phyloP scores from a whole-genome alignment of 2,113 vertebrate species.

The Hippocampus mohnikei region DNA sequence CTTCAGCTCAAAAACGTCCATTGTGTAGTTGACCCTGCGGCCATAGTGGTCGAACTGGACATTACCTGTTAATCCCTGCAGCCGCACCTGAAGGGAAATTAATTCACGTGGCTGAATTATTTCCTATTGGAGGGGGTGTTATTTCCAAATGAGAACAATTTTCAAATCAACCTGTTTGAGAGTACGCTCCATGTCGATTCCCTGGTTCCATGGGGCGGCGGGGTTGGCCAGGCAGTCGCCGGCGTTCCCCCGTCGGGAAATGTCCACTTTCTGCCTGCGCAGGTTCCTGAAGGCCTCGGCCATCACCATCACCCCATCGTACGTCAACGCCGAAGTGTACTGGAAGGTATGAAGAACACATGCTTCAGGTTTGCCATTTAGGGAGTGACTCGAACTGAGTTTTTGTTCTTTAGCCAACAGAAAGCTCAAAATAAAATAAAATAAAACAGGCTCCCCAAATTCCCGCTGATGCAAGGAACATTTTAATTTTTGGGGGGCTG shows the following conservation, averaged over 20 bases:
- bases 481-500: no score
- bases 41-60: constrained; percentile 98
- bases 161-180: constrained; percentile 50
- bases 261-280: constrained; percentile 93
- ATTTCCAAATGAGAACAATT: not conserved
- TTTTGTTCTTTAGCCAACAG: no score
- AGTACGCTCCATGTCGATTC: constrained; percentile 70
- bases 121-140: no score
- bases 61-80: constrained; percentile 96
- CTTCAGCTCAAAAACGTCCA: constrained; percentile 98
- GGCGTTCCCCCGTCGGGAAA: constrained; percentile 92
- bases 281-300: constrained; percentile 96
- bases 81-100: constrained; percentile 79
- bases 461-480: no score
- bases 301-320: constrained; percentile 98
- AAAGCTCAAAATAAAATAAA: no score
- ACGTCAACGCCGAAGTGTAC: constrained; percentile 97
- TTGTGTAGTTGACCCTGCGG: constrained; percentile 95
- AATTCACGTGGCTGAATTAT: not conserved
- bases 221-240: constrained; percentile 97
- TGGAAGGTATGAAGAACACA: constrained; percentile 43
- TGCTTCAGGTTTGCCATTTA: no score
- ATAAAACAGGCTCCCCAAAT: no score
- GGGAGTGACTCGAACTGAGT: no score
- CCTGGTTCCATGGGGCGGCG: constrained; percentile 95